Percentiles rank a stretch among this genome's conserved stretches.
Evolutionary conservation across 2,113 vertebrate species (phyloP).

Genomic region (Rhagologus leucostigma): DNA sequence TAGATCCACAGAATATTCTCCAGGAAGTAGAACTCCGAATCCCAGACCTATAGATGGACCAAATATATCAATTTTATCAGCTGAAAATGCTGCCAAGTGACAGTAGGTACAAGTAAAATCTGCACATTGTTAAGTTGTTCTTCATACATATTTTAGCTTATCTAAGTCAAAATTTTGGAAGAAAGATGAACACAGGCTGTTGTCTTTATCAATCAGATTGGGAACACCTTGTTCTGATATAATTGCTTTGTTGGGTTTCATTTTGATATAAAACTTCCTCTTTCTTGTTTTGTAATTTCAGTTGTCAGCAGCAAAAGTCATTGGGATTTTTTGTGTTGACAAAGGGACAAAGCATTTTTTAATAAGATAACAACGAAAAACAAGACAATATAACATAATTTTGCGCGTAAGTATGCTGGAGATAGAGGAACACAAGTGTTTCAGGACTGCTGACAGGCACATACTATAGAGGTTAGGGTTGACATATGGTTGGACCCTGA

Average conservation of each 20-base stretch:
- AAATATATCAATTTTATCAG: not conserved
- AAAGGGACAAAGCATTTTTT: not conserved
- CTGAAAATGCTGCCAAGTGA: not conserved
- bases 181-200: not conserved
- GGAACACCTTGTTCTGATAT: not conserved
- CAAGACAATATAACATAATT: not conserved
- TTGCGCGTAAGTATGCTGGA: not conserved
- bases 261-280: not conserved
- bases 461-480: not conserved
- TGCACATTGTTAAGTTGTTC: not conserved
- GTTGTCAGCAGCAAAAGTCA: not conserved
- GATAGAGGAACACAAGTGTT: not conserved
- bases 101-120: not conserved
- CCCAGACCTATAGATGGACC: not conserved
- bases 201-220: not conserved
- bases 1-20: not conserved
- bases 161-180: not conserved
- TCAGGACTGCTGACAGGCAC: not conserved
- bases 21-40: not conserved
- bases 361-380: not conserved
- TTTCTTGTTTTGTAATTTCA: not conserved
- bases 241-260: not conserved
- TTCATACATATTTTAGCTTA: not conserved
- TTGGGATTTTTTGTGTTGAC: not conserved
- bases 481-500: not conserved